A percentile compares a stretch with the other conserved stretches of the same genome.
Conservation (phyloP, 1,140 invertebrate species). For the Tetraneura akinire region DNA sequence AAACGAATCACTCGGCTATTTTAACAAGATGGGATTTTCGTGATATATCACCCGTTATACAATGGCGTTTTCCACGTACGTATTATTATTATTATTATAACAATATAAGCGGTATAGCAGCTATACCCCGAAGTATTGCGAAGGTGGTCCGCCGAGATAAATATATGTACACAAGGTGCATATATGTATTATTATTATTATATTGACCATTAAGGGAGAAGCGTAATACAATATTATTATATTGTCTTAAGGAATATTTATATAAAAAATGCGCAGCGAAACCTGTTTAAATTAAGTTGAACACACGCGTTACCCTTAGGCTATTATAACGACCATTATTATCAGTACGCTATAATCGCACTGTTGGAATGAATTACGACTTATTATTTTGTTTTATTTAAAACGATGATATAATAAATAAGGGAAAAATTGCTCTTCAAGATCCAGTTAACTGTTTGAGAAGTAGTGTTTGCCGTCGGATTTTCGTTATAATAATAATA, state of each 20-base stretch:
- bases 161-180: not conserved
- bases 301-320: not conserved
- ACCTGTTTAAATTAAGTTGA: slow-evolving; percentile 12
- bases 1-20: too few species aligned
- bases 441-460: slow-evolving; percentile 20
- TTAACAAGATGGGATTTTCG: not conserved
- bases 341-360: slow-evolving; percentile 6
- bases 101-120: too few species aligned
- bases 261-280: not conserved
- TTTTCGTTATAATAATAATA: not conserved
- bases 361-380: slow-evolving; percentile 2
- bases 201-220: not conserved
- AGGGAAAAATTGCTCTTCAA: slow-evolving; percentile 5
- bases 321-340: slow-evolving; percentile 7
- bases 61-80: not conserved
- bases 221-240: not conserved
- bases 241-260: slow-evolving; percentile 2
- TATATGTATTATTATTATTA: not conserved
- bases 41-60: not conserved
- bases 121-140: not conserved
- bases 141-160: not conserved
- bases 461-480: not conserved
- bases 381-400: slow-evolving; percentile 11
- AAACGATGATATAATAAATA: not conserved
- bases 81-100: not conserved